Evolutionary conservation across 2,113 vertebrate genomes (phyloP).

Genomic region (Pogona vitticeps): DNA sequence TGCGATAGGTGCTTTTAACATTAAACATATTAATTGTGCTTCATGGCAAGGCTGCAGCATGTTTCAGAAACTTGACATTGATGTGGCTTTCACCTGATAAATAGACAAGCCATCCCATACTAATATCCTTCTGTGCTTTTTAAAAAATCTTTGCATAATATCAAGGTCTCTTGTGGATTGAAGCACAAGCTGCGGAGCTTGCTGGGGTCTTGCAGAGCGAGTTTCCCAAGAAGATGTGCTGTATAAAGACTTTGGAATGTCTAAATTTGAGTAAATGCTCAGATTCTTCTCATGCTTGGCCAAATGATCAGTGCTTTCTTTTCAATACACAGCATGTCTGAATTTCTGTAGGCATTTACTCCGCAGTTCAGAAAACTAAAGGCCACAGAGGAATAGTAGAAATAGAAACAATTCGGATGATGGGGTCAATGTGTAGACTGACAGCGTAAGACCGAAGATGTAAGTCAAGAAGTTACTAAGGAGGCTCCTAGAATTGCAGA

Average conservation of each 20-base stretch:
- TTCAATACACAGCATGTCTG: neutral
- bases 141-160: neutral
- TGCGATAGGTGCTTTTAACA: constrained; percentile 10
- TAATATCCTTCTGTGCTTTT: constrained; percentile 14
- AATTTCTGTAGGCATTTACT: neutral
- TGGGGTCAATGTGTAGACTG: too few species aligned
- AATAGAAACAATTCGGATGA: too few species aligned
- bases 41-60: neutral
- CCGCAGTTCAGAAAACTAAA: too few species aligned
- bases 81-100: neutral
- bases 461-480: too few species aligned
- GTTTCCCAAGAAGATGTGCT: neutral
- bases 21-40: neutral
- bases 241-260: neutral
- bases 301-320: neutral
- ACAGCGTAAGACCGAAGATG: too few species aligned
- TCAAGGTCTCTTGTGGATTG: neutral
- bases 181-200: neutral
- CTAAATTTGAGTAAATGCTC: neutral
- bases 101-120: neutral
- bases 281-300: neutral
- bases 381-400: too few species aligned
- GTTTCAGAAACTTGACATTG: neutral
- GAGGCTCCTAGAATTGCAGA: too few species aligned
- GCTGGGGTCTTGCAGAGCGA: too few species aligned